Percentiles rank a stretch among this genome's conserved stretches.
These are phyloP conservation scores for Exaiptasia diaphana DNA, from an alignment of 64 coral and sea anemone species.

Conservation along the genomic window DNA sequence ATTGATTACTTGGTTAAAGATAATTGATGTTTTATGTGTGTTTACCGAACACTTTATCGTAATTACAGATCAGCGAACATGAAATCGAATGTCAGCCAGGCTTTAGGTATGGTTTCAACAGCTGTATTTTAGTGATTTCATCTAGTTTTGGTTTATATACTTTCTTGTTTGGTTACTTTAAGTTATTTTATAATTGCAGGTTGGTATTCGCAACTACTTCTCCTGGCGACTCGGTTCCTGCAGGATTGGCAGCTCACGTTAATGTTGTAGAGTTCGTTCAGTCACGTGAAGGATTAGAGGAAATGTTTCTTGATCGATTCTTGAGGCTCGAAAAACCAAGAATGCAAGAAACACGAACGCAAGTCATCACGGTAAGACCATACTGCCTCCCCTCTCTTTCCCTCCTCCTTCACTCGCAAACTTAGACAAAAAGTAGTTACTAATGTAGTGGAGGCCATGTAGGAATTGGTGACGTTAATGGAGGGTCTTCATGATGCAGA, in stretches of 20 bases:
- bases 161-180: background rate
- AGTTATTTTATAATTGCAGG: background rate
- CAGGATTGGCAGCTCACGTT: slow-evolving; percentile 70
- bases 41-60: background rate
- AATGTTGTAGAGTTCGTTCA: slow-evolving; percentile 86
- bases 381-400: too few species aligned
- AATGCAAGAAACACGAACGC: slow-evolving; percentile 87
- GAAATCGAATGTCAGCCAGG: slow-evolving; percentile 95
- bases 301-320: slow-evolving; percentile 92
- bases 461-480: slow-evolving; percentile 92
- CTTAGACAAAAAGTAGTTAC: too few species aligned
- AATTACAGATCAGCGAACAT: slow-evolving; percentile 76
- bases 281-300: slow-evolving; percentile 95
- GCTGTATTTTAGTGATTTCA: background rate
- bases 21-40: background rate
- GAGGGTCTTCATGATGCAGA: slow-evolving; percentile 81
- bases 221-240: slow-evolving; percentile 55
- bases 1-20: background rate
- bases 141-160: background rate
- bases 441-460: background rate
- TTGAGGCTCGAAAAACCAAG: slow-evolving; percentile 88
- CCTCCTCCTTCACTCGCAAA: too few species aligned
- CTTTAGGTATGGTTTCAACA: slow-evolving; percentile 76
- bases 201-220: slow-evolving; percentile 86
- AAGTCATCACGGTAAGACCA: slow-evolving; percentile 49